phyloP scores from a whole-genome alignment of 2,888 invertebrate genomes.

The Lacanobia wlatinum region DNA sequence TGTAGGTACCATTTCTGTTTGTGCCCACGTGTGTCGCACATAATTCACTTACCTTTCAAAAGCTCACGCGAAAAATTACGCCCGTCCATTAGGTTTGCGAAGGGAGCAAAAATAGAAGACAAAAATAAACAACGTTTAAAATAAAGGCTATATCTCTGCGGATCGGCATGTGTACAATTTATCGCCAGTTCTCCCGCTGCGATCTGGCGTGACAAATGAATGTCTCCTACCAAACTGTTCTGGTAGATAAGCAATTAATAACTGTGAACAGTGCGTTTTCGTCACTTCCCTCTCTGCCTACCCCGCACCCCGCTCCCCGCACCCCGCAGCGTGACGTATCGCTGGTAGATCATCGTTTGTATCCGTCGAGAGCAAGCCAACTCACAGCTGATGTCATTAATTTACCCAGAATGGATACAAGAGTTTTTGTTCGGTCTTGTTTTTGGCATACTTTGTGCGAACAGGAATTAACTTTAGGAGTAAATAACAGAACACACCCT shows the following conservation, averaged over 20 bases:
- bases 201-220: slow-evolving; percentile 33
- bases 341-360: slow-evolving; percentile 48
- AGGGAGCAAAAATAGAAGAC: background rate
- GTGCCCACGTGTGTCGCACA: background rate
- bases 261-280: slow-evolving; percentile 40
- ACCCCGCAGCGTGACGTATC: background rate
- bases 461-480: background rate
- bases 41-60: slow-evolving; percentile 11
- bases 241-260: slow-evolving; percentile 47
- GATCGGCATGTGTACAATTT: slow-evolving; percentile 1
- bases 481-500: background rate
- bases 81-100: background rate
- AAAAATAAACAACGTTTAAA: slow-evolving; percentile 4
- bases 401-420: slow-evolving; percentile 26
- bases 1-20: background rate
- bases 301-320: background rate
- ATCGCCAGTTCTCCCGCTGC: background rate
- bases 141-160: background rate
- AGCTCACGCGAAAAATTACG: slow-evolving; percentile 5
- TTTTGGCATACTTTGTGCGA: slow-evolving; percentile 2
- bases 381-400: slow-evolving; percentile 37
- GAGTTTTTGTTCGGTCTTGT: slow-evolving; percentile 10
- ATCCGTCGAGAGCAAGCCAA: slow-evolving; percentile 44
- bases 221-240: slow-evolving; percentile 3
- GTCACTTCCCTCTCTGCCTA: slow-evolving; percentile 7